Evolutionary conservation across 2,888 invertebrate genomes (phyloP).

Genomic region (Cynaeus angustus): DNA sequence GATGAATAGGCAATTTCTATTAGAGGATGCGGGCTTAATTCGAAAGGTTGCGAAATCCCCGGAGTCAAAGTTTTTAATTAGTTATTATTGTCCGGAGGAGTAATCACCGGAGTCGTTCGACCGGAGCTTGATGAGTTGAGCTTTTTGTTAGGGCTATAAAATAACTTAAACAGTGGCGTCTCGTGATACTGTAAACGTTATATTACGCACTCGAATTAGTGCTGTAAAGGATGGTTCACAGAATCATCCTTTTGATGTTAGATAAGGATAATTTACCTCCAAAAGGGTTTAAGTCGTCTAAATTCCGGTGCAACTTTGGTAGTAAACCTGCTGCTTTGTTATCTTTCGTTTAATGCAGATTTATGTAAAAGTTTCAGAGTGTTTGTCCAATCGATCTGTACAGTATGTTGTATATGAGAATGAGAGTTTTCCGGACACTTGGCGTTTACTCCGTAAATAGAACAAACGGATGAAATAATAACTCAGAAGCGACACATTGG

Average conservation of each 20-base stretch:
- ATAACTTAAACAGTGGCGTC: background rate
- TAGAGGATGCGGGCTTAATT: constrained; percentile 21
- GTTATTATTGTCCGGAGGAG: constrained; percentile 27
- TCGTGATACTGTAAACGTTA: background rate
- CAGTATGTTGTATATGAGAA: background rate
- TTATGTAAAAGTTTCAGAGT: constrained; percentile 32
- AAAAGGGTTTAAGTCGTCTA: constrained; percentile 14
- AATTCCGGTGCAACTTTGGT: constrained; percentile 25
- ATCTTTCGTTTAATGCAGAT: constrained; percentile 48
- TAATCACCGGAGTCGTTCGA: constrained; percentile 17
- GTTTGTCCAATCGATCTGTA: constrained; percentile 37
- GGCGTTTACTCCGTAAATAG: constrained; percentile 8
- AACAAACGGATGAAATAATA: constrained; percentile 15
- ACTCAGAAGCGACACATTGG: constrained; percentile 30
- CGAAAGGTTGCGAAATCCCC: constrained; percentile 10
- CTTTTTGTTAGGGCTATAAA: constrained; percentile 10
- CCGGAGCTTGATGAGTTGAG: constrained; percentile 7
- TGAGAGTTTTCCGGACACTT: background rate
- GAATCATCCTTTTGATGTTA: constrained; percentile 4
- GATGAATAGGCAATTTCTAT: constrained; percentile 42
- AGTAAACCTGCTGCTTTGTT: constrained; percentile 35
- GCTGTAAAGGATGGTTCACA: background rate
- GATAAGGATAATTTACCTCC: constrained; percentile 31
- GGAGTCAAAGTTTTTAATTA: constrained; percentile 32
- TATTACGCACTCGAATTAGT: background rate